Conservation (phyloP, 2,888 invertebrate genomes). For the Aethes cnicana region DNA sequence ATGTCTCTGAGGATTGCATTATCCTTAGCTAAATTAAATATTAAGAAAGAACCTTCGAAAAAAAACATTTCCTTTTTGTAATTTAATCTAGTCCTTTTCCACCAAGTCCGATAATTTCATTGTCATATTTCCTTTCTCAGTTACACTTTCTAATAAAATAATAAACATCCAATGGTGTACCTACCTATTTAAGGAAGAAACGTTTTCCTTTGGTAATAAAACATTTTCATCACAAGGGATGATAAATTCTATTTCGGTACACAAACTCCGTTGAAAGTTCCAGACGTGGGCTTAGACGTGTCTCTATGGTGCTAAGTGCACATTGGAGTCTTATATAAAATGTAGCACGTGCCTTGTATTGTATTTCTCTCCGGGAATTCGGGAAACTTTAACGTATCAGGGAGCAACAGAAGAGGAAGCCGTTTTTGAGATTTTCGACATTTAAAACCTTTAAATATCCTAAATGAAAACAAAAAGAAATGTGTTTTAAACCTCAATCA, state of each 20-base stretch:
- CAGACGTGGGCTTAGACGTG: slow-evolving; percentile 52
- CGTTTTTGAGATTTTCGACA: not conserved
- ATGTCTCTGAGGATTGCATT: no score
- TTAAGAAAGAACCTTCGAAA: no score
- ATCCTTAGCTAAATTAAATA: no score
- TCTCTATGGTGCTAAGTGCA: slow-evolving; percentile 52
- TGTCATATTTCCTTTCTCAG: no score
- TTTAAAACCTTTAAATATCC: not conserved
- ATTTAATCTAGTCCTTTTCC: no score
- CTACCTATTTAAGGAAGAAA: no score
- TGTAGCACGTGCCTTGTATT: slow-evolving; percentile 59
- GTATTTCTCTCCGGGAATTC: slow-evolving; percentile 39
- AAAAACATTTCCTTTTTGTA: no score
- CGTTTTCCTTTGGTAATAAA: not conserved
- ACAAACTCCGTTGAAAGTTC: slow-evolving; percentile 54
- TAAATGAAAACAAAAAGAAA: not conserved
- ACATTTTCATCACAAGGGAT: not conserved
- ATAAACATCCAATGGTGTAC: no score
- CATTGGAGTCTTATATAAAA: slow-evolving; percentile 66
- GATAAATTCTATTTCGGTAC: slow-evolving; percentile 13
- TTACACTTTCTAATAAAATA: no score
- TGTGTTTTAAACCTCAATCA: no score
- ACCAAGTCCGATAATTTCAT: no score
- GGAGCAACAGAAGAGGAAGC: not conserved
- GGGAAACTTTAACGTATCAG: not conserved